Percentiles rank a stretch among this genome's conserved stretches.
Evolutionary conservation across 2,888 invertebrate genomes (phyloP).

Genomic region (Chironomus riparius): DNA sequence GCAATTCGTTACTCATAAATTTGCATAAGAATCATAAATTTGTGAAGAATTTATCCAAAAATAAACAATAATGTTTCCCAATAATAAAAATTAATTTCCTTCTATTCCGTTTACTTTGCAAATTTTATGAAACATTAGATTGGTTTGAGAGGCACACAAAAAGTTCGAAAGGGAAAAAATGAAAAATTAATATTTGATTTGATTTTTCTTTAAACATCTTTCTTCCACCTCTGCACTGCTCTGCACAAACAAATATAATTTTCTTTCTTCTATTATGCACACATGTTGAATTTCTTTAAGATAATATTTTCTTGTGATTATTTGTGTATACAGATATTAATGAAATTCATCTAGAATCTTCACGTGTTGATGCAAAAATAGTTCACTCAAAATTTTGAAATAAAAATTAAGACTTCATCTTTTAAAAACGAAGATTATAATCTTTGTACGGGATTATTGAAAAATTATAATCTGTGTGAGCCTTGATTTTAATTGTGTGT

Average conservation of each 20-base stretch:
- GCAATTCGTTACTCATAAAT: background rate
- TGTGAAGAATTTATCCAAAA: background rate
- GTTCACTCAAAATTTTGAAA: no score
- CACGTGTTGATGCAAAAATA: no score
- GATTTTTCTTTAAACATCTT: no score
- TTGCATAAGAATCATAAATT: background rate
- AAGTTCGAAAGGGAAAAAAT: conserved; percentile 2
- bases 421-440: no score
- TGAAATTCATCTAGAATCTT: background rate
- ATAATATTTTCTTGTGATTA: background rate
- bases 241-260: background rate
- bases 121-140: background rate
- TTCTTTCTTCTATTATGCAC: background rate
- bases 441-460: no score
- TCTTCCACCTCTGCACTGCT: no score
- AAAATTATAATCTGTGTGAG: no score
- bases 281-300: background rate
- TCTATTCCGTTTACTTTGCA: background rate
- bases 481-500: no score
- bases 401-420: background rate
- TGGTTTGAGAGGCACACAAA: background rate
- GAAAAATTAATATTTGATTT: conserved; percentile 19
- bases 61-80: background rate
- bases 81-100: background rate
- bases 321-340: background rate